These are phyloP conservation scores for Tachypleus tridentatus DNA, from an alignment of 1,140 invertebrate genomes.

Conservation along the genomic window DNA sequence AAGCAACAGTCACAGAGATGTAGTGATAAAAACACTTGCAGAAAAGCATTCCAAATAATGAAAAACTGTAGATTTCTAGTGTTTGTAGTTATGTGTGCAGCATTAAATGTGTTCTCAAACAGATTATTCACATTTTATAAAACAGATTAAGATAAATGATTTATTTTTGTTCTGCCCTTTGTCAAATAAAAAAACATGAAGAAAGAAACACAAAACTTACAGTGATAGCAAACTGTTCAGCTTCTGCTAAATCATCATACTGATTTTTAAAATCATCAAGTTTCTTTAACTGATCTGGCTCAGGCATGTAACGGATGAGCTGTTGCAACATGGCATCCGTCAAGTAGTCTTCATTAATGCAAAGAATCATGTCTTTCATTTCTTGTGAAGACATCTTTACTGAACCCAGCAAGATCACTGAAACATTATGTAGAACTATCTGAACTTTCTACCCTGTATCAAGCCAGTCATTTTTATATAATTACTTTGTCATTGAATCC, in stretches of 20 bases:
- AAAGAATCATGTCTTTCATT: constrained; percentile 67
- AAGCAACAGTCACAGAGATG: too few relatives aligned
- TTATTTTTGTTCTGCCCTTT: neutral
- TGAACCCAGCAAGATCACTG: constrained; percentile 70
- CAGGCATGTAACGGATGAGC: constrained; percentile 64
- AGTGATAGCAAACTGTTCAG: constrained; percentile 89
- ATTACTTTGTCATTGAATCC: too few relatives aligned
- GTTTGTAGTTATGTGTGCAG: too few relatives aligned
- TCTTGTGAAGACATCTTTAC: constrained; percentile 78
- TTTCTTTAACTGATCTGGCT: constrained; percentile 71
- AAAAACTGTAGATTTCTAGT: too few relatives aligned
- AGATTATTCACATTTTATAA: too few relatives aligned
- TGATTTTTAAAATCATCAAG: constrained; percentile 63
- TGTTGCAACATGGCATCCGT: constrained; percentile 41
- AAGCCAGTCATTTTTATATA: neutral
- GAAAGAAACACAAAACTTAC: constrained; percentile 43
- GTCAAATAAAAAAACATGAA: neutral
- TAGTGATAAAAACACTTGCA: too few relatives aligned
- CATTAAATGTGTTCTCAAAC: too few relatives aligned
- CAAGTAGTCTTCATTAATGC: constrained; percentile 72
- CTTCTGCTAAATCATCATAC: constrained; percentile 67
- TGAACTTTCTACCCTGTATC: neutral
- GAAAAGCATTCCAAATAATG: too few relatives aligned
- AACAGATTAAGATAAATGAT: neutral
- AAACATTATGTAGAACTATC: constrained; percentile 9